phyloP scores from a whole-genome alignment of 1,140 invertebrate species.

The Tetragnatha versicolor region DNA sequence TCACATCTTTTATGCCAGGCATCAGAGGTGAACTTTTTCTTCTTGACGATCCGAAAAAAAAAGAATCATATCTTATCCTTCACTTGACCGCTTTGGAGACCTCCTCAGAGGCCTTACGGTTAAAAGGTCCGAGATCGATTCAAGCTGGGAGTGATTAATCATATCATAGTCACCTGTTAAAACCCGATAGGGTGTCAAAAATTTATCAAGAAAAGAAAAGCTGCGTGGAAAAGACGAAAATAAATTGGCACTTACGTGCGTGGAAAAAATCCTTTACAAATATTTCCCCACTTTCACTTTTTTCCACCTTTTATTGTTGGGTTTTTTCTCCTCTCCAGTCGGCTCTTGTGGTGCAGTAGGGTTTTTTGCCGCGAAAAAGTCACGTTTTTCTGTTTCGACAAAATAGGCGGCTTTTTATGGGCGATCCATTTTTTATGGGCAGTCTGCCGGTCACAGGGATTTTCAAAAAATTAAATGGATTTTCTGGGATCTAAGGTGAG shows the following conservation, averaged over 20 bases:
- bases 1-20: too few relatives aligned
- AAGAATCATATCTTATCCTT: background rate
- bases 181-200: conserved; percentile 50
- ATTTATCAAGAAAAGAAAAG: conserved; percentile 17
- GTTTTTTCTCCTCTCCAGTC: background rate
- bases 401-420: conserved; percentile 21
- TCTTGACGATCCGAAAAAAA: background rate
- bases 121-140: conserved; percentile 35
- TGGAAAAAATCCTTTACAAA: conserved; percentile 48
- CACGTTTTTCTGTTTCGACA: conserved; percentile 49
- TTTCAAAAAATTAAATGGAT: too few relatives aligned
- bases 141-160: conserved; percentile 45
- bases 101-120: background rate
- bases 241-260: conserved; percentile 46
- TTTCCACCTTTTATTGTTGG: conserved; percentile 5
- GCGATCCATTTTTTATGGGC: background rate
- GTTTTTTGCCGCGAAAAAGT: conserved; percentile 32
- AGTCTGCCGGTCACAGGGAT: too few relatives aligned
- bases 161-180: conserved; percentile 52
- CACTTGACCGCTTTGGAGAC: conserved; percentile 25
- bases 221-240: conserved; percentile 10
- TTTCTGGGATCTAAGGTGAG: too few relatives aligned
- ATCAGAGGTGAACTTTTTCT: too few relatives aligned
- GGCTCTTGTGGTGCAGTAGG: conserved; percentile 28
- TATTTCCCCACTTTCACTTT: conserved; percentile 53